Base-by-base conservation (phyloP, 2,113 vertebrate genomes). In the Petrocephalus zakoni region DNA sequence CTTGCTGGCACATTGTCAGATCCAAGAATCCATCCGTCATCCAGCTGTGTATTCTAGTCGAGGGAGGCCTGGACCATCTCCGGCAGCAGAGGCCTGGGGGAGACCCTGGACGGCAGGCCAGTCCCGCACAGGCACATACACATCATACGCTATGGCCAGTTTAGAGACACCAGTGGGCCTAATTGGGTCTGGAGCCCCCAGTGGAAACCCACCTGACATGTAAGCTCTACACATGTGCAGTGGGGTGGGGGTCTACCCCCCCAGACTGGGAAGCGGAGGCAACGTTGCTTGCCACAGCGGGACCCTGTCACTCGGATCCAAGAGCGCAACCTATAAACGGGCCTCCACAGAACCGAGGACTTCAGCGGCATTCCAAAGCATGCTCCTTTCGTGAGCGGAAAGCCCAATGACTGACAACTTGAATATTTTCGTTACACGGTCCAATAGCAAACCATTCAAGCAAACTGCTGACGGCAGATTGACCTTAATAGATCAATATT, bases 401-500 rank as follows among this genome's bases (percentile, higher is more conserved):
- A 75, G 68, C 13, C 37, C 1, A 9, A 34, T 37, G 29, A 75
- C 68, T 75, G 68, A 75, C 25, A 75, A 37, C 68, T 75, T 37
- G 34, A 13, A 75, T 75, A 75, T 78, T 42, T 42, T 78, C 25
- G 72, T 78, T 78, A 42, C 72, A 78, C 72, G 34, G 17, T 78
- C 72, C 34, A 78, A 37, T 37, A 78, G 6, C 72, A 42, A 78
- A 78, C 72, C 34, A n/a, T 42, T 42, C 72, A 78, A 19, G 72
- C 72, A 19, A 78, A 78, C 17, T 42, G 72, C 34, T 78, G 72
- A 42, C 72, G 1, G 13, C 72, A 78, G 34, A 78, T 78, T 78
- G 72, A 78, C 72, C 72, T 78, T 78, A 78, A 78, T 78, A 34
- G 37, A 78, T 78, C 34, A 42, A 78, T 78, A 78, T 78, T 78